Evolutionary conservation across 2,797 vertebrate genomes (phyloP), one percentile per base, ranked within the genome.

Genomic region (Oreochromis mossambicus): DNA sequence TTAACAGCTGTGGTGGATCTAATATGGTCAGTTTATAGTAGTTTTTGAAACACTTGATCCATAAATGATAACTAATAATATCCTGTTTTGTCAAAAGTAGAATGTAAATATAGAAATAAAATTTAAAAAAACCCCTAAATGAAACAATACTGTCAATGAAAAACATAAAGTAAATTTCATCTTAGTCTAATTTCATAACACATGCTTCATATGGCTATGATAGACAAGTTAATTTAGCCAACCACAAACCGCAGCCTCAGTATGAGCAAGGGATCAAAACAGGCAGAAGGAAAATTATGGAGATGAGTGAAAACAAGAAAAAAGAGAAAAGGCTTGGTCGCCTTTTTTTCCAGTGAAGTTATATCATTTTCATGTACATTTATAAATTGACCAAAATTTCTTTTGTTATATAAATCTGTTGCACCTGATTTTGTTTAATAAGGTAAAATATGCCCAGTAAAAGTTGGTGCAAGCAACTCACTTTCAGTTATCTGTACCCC

Each of bases 21-120:
- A 73, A 26, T 48, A 0, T 73, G 24, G 15, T 32, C 9, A 5
- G 0, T 73, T 73, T 26, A 29, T 48, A 29, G 43, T 5, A 46
- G 46, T 73, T 48, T 48, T 70, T 46, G 2, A 11, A 70, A 46
- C 8, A 10, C 5, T 11, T 24, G 14, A 26, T 29, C 4, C 14
- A 46, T 70, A 46, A 11, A 26, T 38, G 11, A 43, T 46, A 26
- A 26, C 38, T 2, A 26, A 70, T 70, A 70, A 70, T 70, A 70
- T 24, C 66, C 5, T 70, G 38, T 15, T 26, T 73, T 73, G 24
- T 29, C 1, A 73, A 73, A 73, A 26, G 66, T 8, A 73, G 24
- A 46, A 15, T 29, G 24, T 26, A 68, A 68, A 61, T 15, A 4
- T 38, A 13, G 3, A 41, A 21, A 6, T 13, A 0, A 5, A 41